Conservation (phyloP, 2,113 vertebrate species). For the Sarotherodon lohbergeri region DNA sequence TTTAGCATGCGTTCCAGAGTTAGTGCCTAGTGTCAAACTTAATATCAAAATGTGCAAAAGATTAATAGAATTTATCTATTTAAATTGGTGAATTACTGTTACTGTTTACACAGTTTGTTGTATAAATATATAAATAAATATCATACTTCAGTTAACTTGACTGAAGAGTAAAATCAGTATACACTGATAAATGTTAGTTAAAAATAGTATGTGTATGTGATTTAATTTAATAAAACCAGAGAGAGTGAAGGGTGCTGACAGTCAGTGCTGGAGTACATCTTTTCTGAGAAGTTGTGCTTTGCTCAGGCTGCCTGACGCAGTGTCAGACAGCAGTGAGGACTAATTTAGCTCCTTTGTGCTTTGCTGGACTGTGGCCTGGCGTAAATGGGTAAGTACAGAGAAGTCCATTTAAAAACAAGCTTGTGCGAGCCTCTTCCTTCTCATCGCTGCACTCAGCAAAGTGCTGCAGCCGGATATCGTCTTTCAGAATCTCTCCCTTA, state of each 20-base stretch:
- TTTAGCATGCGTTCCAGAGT: background rate
- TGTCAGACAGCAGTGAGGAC: conserved; percentile 27
- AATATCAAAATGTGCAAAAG: background rate
- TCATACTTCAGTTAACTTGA: background rate
- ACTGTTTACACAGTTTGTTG: rapidly evolving
- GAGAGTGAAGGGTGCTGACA: background rate
- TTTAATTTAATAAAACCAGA: background rate
- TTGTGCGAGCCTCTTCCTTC: conserved; percentile 43
- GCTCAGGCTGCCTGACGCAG: conserved; percentile 9
- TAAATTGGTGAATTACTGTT: background rate
- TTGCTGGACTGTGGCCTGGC: conserved; percentile 25
- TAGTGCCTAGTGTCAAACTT: background rate
- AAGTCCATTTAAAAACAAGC: conserved; percentile 54
- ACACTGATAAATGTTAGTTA: background rate
- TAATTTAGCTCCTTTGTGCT: conserved; percentile 9
- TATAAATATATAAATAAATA: background rate
- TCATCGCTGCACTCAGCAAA: conserved; percentile 60
- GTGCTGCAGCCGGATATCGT: conserved; percentile 35
- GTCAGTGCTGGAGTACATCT: background rate
- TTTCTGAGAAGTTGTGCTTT: background rate
- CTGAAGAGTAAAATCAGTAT: background rate
- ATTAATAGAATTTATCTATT: background rate
- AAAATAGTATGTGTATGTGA: background rate
- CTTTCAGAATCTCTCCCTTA: background rate
- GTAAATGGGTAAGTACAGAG: conserved; percentile 39